phyloP scores from a whole-genome alignment of 2,888 invertebrate genomes.

The Caenorhabditis sp. region DNA sequence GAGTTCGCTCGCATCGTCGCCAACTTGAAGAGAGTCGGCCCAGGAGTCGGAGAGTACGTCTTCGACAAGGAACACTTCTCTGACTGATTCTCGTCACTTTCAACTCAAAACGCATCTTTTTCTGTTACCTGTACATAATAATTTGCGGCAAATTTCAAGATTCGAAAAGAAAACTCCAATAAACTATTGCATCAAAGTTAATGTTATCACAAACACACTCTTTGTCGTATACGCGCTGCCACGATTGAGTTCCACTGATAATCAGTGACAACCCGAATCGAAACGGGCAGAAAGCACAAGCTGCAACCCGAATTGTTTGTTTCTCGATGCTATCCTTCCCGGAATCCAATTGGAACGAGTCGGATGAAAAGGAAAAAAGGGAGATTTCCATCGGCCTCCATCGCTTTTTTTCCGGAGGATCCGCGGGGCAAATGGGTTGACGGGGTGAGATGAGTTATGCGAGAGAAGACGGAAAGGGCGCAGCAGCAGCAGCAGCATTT shows the following conservation, averaged over 20 bases:
- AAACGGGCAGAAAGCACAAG: not conserved
- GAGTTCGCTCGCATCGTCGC: constrained; percentile 88
- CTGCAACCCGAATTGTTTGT: no score
- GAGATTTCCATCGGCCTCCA: constrained; percentile 36
- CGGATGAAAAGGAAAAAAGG: not conserved
- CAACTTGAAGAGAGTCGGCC: constrained; percentile 87
- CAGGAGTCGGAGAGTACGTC: constrained; percentile 86
- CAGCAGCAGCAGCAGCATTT: not conserved
- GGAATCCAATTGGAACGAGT: constrained; percentile 7
- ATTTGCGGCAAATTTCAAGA: constrained; percentile 44
- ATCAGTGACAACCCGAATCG: not conserved
- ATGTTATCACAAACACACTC: no score
- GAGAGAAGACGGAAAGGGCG: constrained; percentile 4
- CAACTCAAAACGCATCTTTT: constrained; percentile 22
- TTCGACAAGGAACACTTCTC: constrained; percentile 85
- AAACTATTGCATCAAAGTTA: constrained; percentile 51
- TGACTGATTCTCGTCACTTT: constrained; percentile 24
- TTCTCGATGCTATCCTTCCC: not conserved
- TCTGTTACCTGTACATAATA: constrained; percentile 58
- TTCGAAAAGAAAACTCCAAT: not conserved
- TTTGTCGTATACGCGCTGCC: no score
- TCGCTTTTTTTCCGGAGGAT: constrained; percentile 9
- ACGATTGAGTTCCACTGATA: constrained; percentile 29
- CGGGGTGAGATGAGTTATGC: constrained; percentile 37
- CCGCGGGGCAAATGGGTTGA: constrained; percentile 36